A percentile compares a stretch with the other conserved stretches of the same genome.
These are phyloP conservation scores for Clistopyga incitator DNA, from an alignment of 2,888 invertebrate genomes.

Conservation along the genomic window DNA sequence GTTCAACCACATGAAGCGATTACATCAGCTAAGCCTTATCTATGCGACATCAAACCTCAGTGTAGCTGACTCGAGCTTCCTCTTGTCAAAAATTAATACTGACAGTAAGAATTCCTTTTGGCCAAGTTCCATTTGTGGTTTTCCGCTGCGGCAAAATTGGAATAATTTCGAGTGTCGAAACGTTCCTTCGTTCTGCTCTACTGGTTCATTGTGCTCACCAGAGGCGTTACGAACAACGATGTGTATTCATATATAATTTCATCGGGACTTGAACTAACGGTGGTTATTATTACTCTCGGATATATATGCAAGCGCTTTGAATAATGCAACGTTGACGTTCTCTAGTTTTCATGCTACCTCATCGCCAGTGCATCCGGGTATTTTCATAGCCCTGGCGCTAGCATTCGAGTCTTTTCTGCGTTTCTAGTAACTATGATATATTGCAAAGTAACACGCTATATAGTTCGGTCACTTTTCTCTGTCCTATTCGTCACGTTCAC, in stretches of 20 bases:
- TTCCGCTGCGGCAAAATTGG: not conserved
- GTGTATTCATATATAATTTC: not conserved
- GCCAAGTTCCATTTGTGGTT: not conserved
- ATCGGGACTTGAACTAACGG: slow-evolving; percentile 10
- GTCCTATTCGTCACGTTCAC: slow-evolving; percentile 37
- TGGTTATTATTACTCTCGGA: slow-evolving; percentile 34
- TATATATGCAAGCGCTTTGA: not conserved
- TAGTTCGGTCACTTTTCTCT: slow-evolving; percentile 8
- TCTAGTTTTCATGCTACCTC: slow-evolving; percentile 20
- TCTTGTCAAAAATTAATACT: not conserved
- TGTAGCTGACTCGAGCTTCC: too few species aligned
- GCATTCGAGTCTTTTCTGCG: not conserved
- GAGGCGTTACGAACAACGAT: not conserved
- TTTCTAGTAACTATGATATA: slow-evolving; percentile 9
- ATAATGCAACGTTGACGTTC: slow-evolving; percentile 41
- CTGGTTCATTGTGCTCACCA: slow-evolving; percentile 2
- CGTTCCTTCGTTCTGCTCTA: not conserved
- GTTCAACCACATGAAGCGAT: too few species aligned
- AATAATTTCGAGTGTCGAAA: slow-evolving; percentile 13
- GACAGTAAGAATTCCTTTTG: not conserved
- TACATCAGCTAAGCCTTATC: too few species aligned
- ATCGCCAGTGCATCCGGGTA: slow-evolving; percentile 33
- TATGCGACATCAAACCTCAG: too few species aligned
- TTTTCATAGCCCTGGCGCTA: slow-evolving; percentile 27
- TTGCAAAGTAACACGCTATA: not conserved